Base-by-base conservation (phyloP, 2,797 vertebrate species). In the Aldrovandia affinis region DNA sequence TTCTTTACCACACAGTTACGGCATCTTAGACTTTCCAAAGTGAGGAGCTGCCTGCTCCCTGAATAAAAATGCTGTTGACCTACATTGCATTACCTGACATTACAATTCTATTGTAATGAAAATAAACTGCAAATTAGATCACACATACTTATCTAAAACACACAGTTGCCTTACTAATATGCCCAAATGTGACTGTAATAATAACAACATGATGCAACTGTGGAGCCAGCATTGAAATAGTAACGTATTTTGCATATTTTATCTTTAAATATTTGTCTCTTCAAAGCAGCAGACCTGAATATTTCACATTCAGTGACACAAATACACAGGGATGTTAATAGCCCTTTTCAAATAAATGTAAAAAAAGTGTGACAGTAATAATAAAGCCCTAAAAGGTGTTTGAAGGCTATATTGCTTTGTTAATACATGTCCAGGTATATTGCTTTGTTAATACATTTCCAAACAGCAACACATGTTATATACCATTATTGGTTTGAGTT, bases 341-440 rank as follows among this genome's bases (percentile, higher is more conserved):
- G 68, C 70, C 70, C 70, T 77, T 44, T 59, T 57, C 81, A 75
- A 82, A 50, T 75, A 82, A 39, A 82, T 4, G 36, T 28, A 50
- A 73, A 36, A 33, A 73, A 57, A 82, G 65, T 82, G 61, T 55
- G 70, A 82, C 54, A 75, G 63, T 2, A 3, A 9, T 12, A 12
- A n/a, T 15, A 33, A 33, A 65, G 28, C 28, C 30, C 63, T 33
- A 9, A 65, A 65, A 28, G 63, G 8, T 14, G 28, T 65, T 61
- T 61, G 22, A 61, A 61, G 57, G 57, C 57, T 30, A 30, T 52
- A 12, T 33, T 65, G 63, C n/a, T 30, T 30, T 33, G n/a, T 33
- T n/a, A 65, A 65, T 15, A 65, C 28, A 65, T 65, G 3, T 33
- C 3, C 28, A 28, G n/a, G 12, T n/a, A 65, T n/a, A n/a, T n/a